Percentiles rank a stretch among this genome's conserved stretches.
Evolutionary conservation across 1,140 invertebrate species (phyloP).

Genomic region (Drosophila littoralis): DNA sequence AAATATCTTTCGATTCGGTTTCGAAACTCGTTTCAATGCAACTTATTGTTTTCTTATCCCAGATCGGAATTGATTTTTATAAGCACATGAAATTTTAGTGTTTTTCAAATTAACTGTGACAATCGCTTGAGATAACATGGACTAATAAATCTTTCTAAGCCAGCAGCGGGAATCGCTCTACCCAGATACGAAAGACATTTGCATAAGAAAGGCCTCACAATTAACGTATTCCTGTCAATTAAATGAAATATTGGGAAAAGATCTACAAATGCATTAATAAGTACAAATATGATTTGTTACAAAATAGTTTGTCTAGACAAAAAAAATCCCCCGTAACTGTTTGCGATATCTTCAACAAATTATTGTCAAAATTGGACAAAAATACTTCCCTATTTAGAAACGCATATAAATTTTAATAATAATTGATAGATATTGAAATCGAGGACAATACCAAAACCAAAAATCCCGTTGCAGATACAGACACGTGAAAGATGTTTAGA

Average conservation of each 20-base stretch:
- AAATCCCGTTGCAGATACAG: no score
- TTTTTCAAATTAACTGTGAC: slow-evolving; percentile 43
- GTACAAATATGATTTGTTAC: background rate
- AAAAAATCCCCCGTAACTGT: no score
- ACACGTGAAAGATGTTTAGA: no score
- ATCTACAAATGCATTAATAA: background rate
- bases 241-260: background rate
- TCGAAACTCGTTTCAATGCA: slow-evolving; percentile 17
- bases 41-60: slow-evolving; percentile 13
- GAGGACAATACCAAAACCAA: no score
- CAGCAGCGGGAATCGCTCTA: slow-evolving; percentile 1
- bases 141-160: slow-evolving; percentile 19
- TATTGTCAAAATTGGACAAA: no score
- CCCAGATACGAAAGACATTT: background rate
- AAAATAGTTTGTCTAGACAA: background rate
- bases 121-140: slow-evolving; percentile 40
- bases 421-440: no score
- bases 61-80: slow-evolving; percentile 24
- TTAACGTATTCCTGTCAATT: slow-evolving; percentile 27
- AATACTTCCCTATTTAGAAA: no score
- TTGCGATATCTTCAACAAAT: no score
- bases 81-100: slow-evolving; percentile 30
- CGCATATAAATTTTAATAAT: no score
- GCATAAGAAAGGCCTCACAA: background rate
- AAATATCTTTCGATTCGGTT: slow-evolving; percentile 4